Conservation (phyloP, 2,797 vertebrate genomes). For the Megaceryle alcyon region DNA sequence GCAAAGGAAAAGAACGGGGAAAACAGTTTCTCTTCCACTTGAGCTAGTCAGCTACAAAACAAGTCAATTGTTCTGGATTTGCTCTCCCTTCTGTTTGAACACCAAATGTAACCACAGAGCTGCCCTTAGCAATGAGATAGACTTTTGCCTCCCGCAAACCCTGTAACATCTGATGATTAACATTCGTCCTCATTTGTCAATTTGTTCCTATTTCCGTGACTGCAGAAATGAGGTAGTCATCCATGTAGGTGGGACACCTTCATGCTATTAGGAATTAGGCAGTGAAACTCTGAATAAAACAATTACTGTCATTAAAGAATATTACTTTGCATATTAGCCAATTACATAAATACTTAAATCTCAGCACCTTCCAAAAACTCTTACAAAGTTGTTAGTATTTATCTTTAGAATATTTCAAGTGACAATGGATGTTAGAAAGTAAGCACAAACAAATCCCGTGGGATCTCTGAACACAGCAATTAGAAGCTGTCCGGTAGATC, state of each 20-base stretch:
- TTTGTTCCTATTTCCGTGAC: not conserved
- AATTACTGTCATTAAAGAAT: not conserved
- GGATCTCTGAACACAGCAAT: not conserved
- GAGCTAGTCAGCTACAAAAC: not conserved
- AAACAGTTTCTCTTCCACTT: not conserved
- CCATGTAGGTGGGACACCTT: not conserved
- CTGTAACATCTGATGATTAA: fast-evolving
- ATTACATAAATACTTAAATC: not conserved
- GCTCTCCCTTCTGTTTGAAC: not conserved
- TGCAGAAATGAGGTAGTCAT: not conserved
- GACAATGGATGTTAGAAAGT: not conserved
- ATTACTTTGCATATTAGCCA: not conserved
- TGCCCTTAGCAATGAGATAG: not conserved
- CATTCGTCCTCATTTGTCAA: not conserved
- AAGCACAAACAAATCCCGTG: not conserved
- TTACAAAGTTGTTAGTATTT: not conserved
- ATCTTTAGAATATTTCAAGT: not conserved
- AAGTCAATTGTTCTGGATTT: not conserved
- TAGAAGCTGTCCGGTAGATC: not conserved
- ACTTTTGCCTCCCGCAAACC: not conserved
- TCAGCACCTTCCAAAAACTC: not conserved
- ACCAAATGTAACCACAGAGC: fast-evolving
- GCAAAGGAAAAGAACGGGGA: not conserved
- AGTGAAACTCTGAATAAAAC: not conserved
- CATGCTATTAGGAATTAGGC: fast-evolving